These are phyloP conservation scores for Thereva unica DNA, from an alignment of 2,888 invertebrate species.

Conservation along the genomic window DNA sequence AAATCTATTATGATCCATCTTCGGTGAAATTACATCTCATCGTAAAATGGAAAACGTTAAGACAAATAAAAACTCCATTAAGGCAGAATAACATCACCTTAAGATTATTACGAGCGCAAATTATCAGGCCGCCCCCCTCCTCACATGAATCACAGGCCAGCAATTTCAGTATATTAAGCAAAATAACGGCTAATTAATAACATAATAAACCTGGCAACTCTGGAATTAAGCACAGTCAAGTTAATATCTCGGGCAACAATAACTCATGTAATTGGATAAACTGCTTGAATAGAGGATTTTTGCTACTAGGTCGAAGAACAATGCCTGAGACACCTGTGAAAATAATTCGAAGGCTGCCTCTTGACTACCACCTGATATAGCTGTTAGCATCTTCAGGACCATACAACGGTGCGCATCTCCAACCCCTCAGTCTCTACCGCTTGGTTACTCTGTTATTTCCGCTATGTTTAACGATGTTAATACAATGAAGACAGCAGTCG, in stretches of 20 bases:
- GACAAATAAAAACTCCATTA: too few species aligned
- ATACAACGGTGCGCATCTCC: not conserved
- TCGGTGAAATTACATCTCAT: too few species aligned
- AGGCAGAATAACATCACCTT: too few species aligned
- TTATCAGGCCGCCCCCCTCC: not conserved
- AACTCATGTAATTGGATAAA: slow-evolving; percentile 32
- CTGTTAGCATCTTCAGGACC: not conserved
- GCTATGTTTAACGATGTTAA: slow-evolving; percentile 22
- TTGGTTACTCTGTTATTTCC: not conserved
- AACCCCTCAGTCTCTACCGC: not conserved
- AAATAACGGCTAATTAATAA: slow-evolving; percentile 31
- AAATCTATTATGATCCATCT: too few species aligned
- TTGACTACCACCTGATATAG: not conserved
- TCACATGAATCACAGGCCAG: slow-evolving; percentile 12
- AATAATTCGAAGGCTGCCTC: slow-evolving; percentile 11
- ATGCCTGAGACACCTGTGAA: slow-evolving; percentile 11
- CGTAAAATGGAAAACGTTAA: too few species aligned
- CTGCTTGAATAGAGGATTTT: slow-evolving; percentile 18
- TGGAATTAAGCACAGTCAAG: slow-evolving; percentile 15
- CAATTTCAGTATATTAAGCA: slow-evolving; percentile 18
- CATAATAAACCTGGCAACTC: slow-evolving; percentile 14
- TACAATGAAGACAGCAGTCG: slow-evolving; percentile 19
- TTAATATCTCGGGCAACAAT: slow-evolving; percentile 26
- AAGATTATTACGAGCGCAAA: not conserved
- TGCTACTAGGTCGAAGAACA: slow-evolving; percentile 3